Conservation (phyloP, 2,888 invertebrate species). For the Deilephila porcellus region DNA sequence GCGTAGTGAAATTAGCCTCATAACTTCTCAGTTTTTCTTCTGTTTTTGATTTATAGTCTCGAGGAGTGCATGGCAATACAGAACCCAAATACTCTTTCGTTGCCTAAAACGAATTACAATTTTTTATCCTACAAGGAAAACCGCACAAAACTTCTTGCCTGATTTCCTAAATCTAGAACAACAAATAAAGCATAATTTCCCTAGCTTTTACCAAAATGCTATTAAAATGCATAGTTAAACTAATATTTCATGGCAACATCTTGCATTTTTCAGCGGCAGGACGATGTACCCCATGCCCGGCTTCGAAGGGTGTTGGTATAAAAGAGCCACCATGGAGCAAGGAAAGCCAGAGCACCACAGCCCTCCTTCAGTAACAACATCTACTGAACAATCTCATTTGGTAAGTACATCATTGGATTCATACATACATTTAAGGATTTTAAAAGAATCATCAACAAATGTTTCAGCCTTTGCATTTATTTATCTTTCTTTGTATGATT, state of each 20-base stretch:
- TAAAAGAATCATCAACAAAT: too few species aligned
- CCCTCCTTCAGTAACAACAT: conserved; percentile 50
- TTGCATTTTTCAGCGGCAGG: background rate
- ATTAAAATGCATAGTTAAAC: background rate
- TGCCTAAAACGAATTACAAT: too few species aligned
- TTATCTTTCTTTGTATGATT: too few species aligned
- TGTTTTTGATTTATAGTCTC: too few species aligned
- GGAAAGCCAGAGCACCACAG: conserved; percentile 68
- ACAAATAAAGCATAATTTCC: too few species aligned
- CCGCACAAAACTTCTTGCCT: too few species aligned
- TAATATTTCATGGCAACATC: background rate
- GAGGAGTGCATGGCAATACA: too few species aligned
- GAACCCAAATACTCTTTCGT: too few species aligned
- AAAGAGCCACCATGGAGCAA: conserved; percentile 54
- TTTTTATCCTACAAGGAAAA: too few species aligned
- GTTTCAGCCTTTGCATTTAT: background rate
- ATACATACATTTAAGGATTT: background rate
- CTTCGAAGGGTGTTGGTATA: conserved; percentile 55
- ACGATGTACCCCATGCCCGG: background rate
- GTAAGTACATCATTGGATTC: conserved; percentile 34
- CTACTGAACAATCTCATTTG: conserved; percentile 35
- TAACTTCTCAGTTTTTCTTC: too few species aligned
- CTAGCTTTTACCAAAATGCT: background rate
- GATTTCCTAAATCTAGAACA: too few species aligned
- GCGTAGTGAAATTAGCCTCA: too few species aligned